Evolutionary conservation across 1,140 invertebrate genomes (phyloP).

Genomic region (Thereuonema tuberculata): DNA sequence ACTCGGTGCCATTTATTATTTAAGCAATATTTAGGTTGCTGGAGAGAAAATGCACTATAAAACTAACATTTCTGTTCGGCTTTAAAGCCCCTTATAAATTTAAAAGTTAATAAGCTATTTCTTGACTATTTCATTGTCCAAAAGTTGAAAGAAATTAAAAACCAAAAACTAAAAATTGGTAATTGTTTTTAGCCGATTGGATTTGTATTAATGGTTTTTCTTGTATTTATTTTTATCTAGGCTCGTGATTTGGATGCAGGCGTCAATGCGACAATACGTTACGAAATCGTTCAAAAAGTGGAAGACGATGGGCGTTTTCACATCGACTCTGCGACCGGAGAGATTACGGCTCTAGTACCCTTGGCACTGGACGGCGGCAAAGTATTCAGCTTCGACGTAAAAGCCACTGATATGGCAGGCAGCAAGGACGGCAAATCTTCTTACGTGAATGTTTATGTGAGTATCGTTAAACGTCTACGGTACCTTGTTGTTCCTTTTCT

Average conservation of each 20-base stretch:
- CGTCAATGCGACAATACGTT: slow-evolving; percentile 59
- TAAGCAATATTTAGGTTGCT: too few species aligned
- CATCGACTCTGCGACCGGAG: slow-evolving; percentile 55
- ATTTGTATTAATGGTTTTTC: too few species aligned
- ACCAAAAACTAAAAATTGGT: too few species aligned
- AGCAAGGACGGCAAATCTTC: slow-evolving; percentile 60
- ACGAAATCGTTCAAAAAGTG: slow-evolving; percentile 48
- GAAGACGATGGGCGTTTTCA: slow-evolving; percentile 52
- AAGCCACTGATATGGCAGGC: slow-evolving; percentile 61
- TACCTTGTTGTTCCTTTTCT: not conserved
- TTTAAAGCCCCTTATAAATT: too few species aligned
- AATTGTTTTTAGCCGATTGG: too few species aligned
- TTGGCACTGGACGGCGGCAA: slow-evolving; percentile 49
- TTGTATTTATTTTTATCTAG: too few species aligned
- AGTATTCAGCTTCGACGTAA: slow-evolving; percentile 74
- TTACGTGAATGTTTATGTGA: slow-evolving; percentile 68
- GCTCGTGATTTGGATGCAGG: slow-evolving; percentile 58
- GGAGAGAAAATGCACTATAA: too few species aligned
- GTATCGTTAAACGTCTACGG: slow-evolving; percentile 31
- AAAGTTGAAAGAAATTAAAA: too few species aligned
- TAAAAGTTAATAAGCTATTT: too few species aligned
- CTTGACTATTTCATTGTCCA: too few species aligned
- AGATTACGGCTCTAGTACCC: slow-evolving; percentile 51
- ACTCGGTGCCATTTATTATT: too few species aligned
- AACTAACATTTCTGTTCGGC: too few species aligned